These are phyloP conservation scores for Andrena trimmerana DNA, from an alignment of 2,888 invertebrate species.

Conservation along the genomic window DNA sequence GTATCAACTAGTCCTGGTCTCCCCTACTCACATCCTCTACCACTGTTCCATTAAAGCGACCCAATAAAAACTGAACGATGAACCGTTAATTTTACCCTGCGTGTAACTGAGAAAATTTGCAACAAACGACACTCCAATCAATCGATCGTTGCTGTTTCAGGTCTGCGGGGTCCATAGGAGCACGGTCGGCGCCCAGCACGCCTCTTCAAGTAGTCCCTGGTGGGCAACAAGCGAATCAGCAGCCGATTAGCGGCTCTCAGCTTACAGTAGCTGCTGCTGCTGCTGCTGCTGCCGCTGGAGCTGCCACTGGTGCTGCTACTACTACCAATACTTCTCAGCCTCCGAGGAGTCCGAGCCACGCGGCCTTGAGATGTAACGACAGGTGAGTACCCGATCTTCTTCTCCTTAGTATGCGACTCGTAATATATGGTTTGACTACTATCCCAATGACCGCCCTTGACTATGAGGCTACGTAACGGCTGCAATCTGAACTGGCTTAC, in stretches of 20 bases:
- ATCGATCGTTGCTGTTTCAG: conserved; percentile 70
- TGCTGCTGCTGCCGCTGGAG: neutral
- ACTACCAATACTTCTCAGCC: conserved; percentile 73
- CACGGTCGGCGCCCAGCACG: conserved; percentile 90
- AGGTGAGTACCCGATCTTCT: conserved; percentile 70
- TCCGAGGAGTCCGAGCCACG: conserved; percentile 84
- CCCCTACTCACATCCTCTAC: too few relatives aligned
- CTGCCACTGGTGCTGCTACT: too few relatives aligned
- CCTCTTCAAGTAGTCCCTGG: conserved; percentile 86
- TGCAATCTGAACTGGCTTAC: too few relatives aligned
- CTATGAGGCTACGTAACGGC: too few relatives aligned
- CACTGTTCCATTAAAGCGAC: too few relatives aligned
- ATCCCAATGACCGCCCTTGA: neutral
- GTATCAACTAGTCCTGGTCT: too few relatives aligned
- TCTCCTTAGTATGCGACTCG: conserved; percentile 7
- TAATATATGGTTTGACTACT: neutral
- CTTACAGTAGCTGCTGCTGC: conserved; percentile 73
- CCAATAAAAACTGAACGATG: too few relatives aligned
- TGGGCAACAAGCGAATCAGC: conserved; percentile 79
- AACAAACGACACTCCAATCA: neutral
- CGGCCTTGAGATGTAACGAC: conserved; percentile 80
- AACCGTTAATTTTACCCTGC: too few relatives aligned
- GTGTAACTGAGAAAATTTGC: neutral
- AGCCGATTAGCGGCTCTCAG: conserved; percentile 77
- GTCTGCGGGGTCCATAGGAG: conserved; percentile 88